phyloP scores from a whole-genome alignment of 2,113 vertebrate species.

The Malurus melanocephalus region DNA sequence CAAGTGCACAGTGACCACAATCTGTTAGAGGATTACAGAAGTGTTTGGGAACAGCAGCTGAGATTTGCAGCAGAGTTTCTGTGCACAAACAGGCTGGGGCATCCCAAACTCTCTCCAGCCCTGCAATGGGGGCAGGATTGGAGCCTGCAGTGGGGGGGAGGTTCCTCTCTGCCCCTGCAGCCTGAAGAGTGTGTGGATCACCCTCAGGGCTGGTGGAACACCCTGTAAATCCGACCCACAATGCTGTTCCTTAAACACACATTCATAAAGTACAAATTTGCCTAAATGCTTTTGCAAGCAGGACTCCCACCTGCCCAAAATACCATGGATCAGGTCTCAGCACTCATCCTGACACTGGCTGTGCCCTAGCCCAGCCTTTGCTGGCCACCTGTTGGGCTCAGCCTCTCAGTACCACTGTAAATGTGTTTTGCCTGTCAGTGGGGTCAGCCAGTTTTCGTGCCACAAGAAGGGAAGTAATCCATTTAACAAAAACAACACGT shows the following conservation, averaged over 20 bases:
- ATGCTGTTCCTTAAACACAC: not conserved
- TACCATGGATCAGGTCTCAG: accelerated
- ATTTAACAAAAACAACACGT: not conserved
- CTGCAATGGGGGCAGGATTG: not conserved
- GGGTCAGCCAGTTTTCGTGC: not conserved
- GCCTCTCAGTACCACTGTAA: not conserved
- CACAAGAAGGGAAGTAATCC: slow-evolving; percentile 7
- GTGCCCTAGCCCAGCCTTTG: not conserved
- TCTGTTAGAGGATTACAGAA: not conserved
- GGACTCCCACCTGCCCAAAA: not conserved
- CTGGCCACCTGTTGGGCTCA: not conserved
- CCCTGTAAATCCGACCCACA: not conserved
- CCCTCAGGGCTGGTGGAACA: not conserved
- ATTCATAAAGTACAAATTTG: not conserved
- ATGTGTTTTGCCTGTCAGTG: not conserved
- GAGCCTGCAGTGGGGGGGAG: accelerated
- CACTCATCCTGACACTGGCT: not conserved
- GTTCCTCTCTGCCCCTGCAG: not conserved
- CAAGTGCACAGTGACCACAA: not conserved
- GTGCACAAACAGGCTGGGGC: accelerated
- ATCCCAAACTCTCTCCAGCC: not conserved
- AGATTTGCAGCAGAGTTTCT: not conserved
- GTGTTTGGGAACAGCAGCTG: not conserved
- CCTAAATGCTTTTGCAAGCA: not conserved
- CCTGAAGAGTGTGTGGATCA: not conserved